Base-by-base conservation (phyloP, 64 coral and sea anemone genomes). In the Montipora cactus region DNA sequence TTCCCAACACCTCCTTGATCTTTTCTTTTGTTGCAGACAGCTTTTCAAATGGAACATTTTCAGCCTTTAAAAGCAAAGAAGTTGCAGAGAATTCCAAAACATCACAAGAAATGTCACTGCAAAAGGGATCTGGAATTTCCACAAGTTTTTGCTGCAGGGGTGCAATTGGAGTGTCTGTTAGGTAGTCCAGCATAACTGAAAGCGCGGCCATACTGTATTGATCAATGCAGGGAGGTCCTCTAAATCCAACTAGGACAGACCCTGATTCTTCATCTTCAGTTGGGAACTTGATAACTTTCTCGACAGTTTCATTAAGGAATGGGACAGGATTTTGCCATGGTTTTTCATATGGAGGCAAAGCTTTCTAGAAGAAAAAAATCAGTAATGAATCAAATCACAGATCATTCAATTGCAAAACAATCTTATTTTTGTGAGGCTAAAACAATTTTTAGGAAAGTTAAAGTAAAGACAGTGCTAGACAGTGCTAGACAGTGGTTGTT, bases 321-420 rank as follows among this genome's bases (percentile, higher is more conserved):
- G 97, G 97, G 16, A 99, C 81, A 5, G 88, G 49, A 72, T 78
- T 93, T 89, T 99, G 97, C 97, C 97, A 99, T 11, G 97, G 97
- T 91, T 89, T 92, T 59, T 90, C 67, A 90, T 99, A 94, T 12
- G 95, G 73, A 47, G 95, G 89, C 19, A 94, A 89, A 79, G 78
- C 11, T 83, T 79, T 93, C 97, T 99, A 61, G n/a, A 13, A 53
- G 75, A 49, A 92, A 51, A 5, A 19, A 67, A 52, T 69, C 18
- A 74, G 21, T 8, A 87, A 37, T 2, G 37, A 47, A 50, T 13
- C 47, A 64, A 59, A 64, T 14, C 61, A 64, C 4, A 15, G 13
- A 16, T 15, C 61, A 64, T 3, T 57, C 3, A 6, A 8, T 4
- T 8, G 53, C 53, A 6, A 8, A 6, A 57, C 53, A 8, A 11